A percentile compares a stretch with the other conserved stretches of the same genome.
phyloP scores from a whole-genome alignment of 2,797 vertebrate genomes.

The Chaetodon trifasciatus region DNA sequence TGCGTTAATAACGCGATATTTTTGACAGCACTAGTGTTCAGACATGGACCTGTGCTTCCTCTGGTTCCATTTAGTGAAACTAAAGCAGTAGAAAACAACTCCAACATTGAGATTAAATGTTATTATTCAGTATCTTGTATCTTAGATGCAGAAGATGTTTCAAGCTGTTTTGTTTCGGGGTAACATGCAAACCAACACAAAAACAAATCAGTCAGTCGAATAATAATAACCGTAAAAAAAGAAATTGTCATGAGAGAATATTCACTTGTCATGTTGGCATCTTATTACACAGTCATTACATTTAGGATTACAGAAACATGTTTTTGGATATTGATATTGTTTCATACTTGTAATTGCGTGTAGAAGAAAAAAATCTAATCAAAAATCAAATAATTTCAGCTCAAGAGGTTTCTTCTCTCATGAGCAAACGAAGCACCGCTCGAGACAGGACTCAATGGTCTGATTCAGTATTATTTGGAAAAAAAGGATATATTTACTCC shows the following conservation, averaged over 20 bases:
- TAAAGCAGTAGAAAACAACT: too few species aligned
- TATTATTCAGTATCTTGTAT: not conserved
- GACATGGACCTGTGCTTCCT: not conserved
- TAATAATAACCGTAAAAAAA: not conserved
- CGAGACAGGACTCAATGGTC: conserved; percentile 29
- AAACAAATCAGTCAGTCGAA: not conserved
- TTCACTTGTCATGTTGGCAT: not conserved
- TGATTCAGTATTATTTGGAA: conserved; percentile 46
- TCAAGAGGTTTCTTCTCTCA: conserved; percentile 20
- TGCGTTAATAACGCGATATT: too few species aligned
- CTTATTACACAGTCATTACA: not conserved
- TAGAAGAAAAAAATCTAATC: not conserved
- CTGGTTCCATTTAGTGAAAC: not conserved
- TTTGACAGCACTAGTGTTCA: too few species aligned
- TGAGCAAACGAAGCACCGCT: conserved; percentile 29
- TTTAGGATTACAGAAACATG: not conserved
- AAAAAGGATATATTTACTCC: conserved; percentile 57
- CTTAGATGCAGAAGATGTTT: not conserved
- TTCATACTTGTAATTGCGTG: not conserved
- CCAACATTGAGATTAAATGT: not conserved
- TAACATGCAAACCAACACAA: not conserved
- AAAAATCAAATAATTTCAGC: not conserved
- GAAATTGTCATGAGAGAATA: not conserved
- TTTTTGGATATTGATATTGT: not conserved
- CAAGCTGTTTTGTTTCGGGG: not conserved